phyloP scores from a whole-genome alignment of 2,113 vertebrate species.

The Archocentrus centrarchus region DNA sequence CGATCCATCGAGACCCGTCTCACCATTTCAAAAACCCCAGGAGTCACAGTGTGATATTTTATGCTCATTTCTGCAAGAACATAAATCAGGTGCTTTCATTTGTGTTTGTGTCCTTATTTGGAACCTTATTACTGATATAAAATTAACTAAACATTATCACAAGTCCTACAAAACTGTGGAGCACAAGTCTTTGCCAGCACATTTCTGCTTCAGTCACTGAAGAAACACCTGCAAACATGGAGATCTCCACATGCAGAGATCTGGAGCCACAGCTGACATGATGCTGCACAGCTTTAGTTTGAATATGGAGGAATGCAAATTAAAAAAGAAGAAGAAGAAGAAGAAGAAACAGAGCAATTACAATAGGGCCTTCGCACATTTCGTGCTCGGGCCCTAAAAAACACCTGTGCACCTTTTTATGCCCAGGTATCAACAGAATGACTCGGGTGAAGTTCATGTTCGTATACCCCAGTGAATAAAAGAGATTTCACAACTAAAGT shows the following conservation, averaged over 20 bases:
- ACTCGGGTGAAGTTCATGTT: background rate
- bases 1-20: too few relatives aligned
- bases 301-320: background rate
- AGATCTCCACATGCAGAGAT: background rate
- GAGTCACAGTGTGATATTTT: background rate
- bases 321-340: too few relatives aligned
- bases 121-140: background rate
- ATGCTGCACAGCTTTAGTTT: background rate
- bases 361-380: too few relatives aligned
- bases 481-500: background rate
- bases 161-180: background rate
- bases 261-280: background rate
- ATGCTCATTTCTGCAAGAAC: background rate
- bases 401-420: rapidly evolving
- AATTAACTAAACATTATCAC: rapidly evolving
- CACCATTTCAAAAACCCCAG: background rate
- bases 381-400: background rate
- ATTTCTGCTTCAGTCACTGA: background rate
- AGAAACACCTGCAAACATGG: background rate
- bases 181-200: rapidly evolving
- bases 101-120: background rate
- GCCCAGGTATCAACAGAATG: background rate
- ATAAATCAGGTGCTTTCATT: rapidly evolving
- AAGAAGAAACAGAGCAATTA: too few relatives aligned
- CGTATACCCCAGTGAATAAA: background rate